Base-by-base conservation (phyloP, 1,140 invertebrate species). In the Andrena cerasifolii region DNA sequence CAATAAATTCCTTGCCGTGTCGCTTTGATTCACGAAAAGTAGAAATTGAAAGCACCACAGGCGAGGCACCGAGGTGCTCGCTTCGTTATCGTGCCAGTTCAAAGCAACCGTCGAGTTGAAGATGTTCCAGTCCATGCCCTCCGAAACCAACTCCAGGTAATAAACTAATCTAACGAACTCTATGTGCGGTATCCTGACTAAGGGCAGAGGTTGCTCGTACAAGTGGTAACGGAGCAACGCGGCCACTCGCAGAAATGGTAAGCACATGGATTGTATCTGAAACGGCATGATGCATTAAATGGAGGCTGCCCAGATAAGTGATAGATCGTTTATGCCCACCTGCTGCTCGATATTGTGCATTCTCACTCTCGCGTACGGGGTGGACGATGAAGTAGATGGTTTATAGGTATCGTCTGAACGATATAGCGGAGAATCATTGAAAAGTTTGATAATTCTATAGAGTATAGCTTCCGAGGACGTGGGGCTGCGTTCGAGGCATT, bases 211-310 rank as follows among this genome's bases (percentile, higher is more conserved):
- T 87, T 96, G 95, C 54, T 96, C 95, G 91, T 98, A 98, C 51
- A 99, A 91, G 92, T 99, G 97, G 91, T 97, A 95, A 68, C 96
- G 95, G 28, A 99, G 91, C 3, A 99, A 91, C 3, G 97, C 94
- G 0, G 97, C 96, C 56, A 98, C 94, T 31, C 97, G 94, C 61
- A 99, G 89, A 90, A 97, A 99, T 6, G 97, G 97, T 74, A 99
- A 89, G 85, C 96, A 96, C 28, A 97, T 90, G 54, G 95, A 94
- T 91, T 97, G 95, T 56, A 98, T 93, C 93, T 96, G 91, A 63
- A 76, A 58, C 21, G 53, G 5, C 36, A 71, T 53, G 43, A 14
- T 18, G 16, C 10, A 26, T n/a, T n/a, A n/a, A n/a, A n/a, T n/a
- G n/a, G n/a, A n/a, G n/a, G n/a, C n/a, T n/a, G n/a, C n/a, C n/a